A percentile compares a stretch with the other conserved stretches of the same genome.
Conservation (phyloP, 2,888 invertebrate species). For the Tridacna gigas region DNA sequence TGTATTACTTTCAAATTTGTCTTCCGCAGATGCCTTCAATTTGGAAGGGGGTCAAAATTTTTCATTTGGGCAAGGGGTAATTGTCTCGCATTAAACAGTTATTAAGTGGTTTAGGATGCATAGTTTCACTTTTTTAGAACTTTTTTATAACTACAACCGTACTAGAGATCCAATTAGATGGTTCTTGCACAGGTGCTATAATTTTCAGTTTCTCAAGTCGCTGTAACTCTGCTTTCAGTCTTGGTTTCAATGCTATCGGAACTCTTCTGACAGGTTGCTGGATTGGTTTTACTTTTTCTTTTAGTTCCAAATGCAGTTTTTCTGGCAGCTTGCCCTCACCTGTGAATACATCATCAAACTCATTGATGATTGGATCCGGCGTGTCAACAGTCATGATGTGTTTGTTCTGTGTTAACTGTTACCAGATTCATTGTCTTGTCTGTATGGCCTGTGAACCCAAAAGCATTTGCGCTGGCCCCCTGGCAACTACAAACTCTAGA, state of each 20-base stretch:
- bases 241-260: conserved; percentile 52
- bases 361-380: conserved; percentile 12
- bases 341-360: no score
- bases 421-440: conserved; percentile 45
- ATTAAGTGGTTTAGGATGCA: no score
- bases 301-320: conserved; percentile 32
- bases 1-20: no score
- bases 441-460: conserved; percentile 40
- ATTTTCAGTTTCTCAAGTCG: conserved; percentile 45
- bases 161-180: conserved; percentile 62
- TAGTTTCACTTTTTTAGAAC: conserved; percentile 29
- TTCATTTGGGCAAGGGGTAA: no score
- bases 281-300: conserved; percentile 46
- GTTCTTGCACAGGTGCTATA: conserved; percentile 49
- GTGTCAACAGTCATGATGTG: conserved; percentile 4
- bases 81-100: no score
- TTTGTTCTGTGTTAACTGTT: conserved; percentile 36
- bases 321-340: conserved; percentile 51
- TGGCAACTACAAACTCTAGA: neutral
- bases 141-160: conserved; percentile 59
- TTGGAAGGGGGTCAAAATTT: no score
- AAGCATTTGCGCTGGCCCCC: conserved; percentile 20
- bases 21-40: no score
- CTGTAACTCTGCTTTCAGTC: conserved; percentile 53
- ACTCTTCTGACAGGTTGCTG: conserved; percentile 56